Evolutionary conservation across 2,797 vertebrate genomes (phyloP), one percentile per base, ranked within the genome.

Genomic region (Geotrypetes seraphini): DNA sequence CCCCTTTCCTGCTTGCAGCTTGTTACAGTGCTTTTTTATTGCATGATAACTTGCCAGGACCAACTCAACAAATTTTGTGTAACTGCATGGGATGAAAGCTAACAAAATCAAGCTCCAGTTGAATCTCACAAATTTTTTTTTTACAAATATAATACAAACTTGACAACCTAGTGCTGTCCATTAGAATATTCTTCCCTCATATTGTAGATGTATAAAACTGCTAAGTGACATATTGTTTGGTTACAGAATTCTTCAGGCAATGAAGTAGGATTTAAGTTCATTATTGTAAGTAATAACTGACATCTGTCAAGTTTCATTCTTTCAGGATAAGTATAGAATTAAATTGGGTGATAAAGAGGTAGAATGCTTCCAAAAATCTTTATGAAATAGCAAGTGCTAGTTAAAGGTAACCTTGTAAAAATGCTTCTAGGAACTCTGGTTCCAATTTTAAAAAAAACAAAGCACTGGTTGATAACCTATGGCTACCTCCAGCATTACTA

Each of bases 1-100:
- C 7, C 51, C 16, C 6, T 54, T 62, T 60, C 36, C 55, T 58
- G 60, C 45, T 39, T 70, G 64, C 53, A 47, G 52, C 57, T 73
- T 76, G 63, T 39, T 48, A 18, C 39, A 42, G 49, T 64, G 39
- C 36, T 54, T 51, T 57, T 53, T 22, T 53, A 63, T 44, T 73
- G 48, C 56, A 73, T 70, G 73, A 44, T 10, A 50, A 49, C 42
- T 50, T 57, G 48, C 43, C 7, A 1, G n/a, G n/a, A n/a, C n/a
- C n/a, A n/a, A n/a, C n/a, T n/a, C n/a, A n/a, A n/a, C n/a, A n/a
- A n/a, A n/a, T n/a, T n/a, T n/a, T n/a, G n/a, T n/a, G n/a, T n/a
- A n/a, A n/a, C n/a, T n/a, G n/a, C n/a, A n/a, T n/a, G n/a, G n/a
- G n/a, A n/a, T n/a, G n/a, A n/a, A n/a, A n/a, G n/a, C n/a, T n/a